Evolutionary conservation across 2,797 vertebrate species (phyloP).

Genomic region (Sciaenops ocellatus): DNA sequence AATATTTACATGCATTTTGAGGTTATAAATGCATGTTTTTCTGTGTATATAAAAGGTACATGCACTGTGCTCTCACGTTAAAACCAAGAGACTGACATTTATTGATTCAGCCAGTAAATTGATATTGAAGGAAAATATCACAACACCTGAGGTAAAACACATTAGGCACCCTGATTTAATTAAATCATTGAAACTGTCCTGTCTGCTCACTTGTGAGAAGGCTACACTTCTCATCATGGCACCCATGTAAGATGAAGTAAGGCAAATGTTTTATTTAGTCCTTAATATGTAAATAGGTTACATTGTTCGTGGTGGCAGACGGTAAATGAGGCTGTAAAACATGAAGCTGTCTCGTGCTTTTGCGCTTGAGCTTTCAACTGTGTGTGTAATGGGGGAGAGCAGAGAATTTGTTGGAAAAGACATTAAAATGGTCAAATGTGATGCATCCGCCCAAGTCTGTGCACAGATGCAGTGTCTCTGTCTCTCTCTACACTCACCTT

Average conservation of each 20-base stretch:
- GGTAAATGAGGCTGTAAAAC: neutral
- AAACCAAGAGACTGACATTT: neutral
- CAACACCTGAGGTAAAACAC: neutral
- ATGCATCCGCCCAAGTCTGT: constrained; percentile 1
- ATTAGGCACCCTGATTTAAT: neutral
- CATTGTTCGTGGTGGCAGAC: neutral
- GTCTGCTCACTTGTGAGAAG: neutral
- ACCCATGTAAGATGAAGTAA: neutral
- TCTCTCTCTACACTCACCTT: constrained; percentile 78
- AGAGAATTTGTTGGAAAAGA: neutral
- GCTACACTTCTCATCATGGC: neutral
- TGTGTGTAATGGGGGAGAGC: neutral
- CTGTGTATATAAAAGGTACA: neutral
- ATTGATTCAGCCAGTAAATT: neutral
- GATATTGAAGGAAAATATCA: neutral
- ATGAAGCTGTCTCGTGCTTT: neutral
- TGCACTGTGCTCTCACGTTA: neutral
- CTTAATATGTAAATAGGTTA: neutral
- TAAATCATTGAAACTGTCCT: neutral
- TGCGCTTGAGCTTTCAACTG: neutral
- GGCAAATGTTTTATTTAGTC: neutral
- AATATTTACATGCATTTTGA: neutral
- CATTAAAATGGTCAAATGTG: constrained; percentile 8
- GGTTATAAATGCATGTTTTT: neutral
- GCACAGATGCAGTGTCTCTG: neutral